Percentiles rank a stretch among this genome's conserved stretches.
phyloP scores from a whole-genome alignment of 2,797 vertebrate species.

The Cirrhinus molitorella region DNA sequence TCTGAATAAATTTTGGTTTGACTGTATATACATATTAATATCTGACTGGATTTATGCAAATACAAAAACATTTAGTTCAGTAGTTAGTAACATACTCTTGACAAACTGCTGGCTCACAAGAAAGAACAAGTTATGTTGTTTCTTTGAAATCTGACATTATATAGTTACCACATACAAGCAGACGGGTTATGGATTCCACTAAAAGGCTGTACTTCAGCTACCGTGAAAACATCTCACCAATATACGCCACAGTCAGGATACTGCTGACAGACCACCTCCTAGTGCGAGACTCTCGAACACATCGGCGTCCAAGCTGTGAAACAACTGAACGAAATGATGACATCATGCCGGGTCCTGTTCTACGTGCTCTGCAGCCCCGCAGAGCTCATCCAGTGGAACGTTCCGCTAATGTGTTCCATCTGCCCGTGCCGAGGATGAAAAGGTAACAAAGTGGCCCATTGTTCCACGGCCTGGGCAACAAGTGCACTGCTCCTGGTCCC shows the following conservation, averaged over 20 bases:
- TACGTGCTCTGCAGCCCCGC: conserved; percentile 65
- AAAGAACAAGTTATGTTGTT: no score
- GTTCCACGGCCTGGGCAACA: conserved; percentile 61
- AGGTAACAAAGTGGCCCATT: conserved; percentile 64
- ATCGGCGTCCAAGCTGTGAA: conserved; percentile 44
- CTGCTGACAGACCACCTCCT: conserved; percentile 39
- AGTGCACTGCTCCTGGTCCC: conserved; percentile 52
- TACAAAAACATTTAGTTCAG: neutral
- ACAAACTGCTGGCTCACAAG: neutral
- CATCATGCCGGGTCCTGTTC: conserved; percentile 46
- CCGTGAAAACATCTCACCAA: conserved; percentile 18
- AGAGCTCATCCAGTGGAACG: conserved; percentile 62
- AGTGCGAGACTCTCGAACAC: conserved; percentile 28
- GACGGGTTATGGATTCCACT: neutral
- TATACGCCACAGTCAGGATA: conserved; percentile 6
- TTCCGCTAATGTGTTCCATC: conserved; percentile 66
- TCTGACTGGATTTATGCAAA: neutral
- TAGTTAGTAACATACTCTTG: neutral
- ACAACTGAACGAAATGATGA: conserved; percentile 41
- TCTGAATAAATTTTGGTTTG: no score
- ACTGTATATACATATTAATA: neutral
- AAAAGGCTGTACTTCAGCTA: conserved; percentile 19
- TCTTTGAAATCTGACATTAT: neutral
- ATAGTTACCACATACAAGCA: neutral
- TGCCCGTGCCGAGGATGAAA: conserved; percentile 40